These are phyloP conservation scores for Coenonympha arcania DNA, from an alignment of 2,888 invertebrate genomes.

Conservation along the genomic window DNA sequence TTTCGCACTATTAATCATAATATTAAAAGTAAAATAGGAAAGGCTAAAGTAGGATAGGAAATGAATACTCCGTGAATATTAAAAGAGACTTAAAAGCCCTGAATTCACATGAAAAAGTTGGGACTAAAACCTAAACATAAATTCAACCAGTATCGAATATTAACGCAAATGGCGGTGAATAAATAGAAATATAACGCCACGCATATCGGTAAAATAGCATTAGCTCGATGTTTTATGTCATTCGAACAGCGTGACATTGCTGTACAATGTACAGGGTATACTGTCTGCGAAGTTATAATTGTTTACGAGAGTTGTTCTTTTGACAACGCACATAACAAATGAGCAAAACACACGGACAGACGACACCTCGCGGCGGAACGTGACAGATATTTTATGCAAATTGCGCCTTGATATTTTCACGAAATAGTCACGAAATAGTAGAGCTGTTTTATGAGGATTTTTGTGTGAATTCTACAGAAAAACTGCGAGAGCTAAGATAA, in stretches of 20 bases:
- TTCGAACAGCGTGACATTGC: neutral
- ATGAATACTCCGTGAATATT: too few relatives aligned
- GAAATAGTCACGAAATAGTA: slow-evolving; percentile 40
- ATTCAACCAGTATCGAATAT: too few relatives aligned
- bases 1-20: too few relatives aligned
- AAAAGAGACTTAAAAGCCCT: too few relatives aligned
- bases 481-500: too few relatives aligned
- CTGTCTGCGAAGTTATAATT: neutral
- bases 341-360: slow-evolving; percentile 15
- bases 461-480: too few relatives aligned
- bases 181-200: neutral
- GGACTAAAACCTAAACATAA: too few relatives aligned
- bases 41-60: too few relatives aligned
- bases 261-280: neutral
- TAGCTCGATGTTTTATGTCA: neutral
- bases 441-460: too few relatives aligned
- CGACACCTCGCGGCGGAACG: slow-evolving; percentile 34
- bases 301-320: slow-evolving; percentile 1
- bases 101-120: too few relatives aligned
- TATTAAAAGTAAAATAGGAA: too few relatives aligned
- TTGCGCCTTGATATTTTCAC: slow-evolving; percentile 46
- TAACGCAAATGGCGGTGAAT: too few relatives aligned
- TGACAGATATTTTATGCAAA: slow-evolving; percentile 59
- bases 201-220: neutral
- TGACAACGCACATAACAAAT: slow-evolving; percentile 3